A percentile compares a stretch with the other conserved stretches of the same genome.
phyloP scores from a whole-genome alignment of 2,888 invertebrate species.

The Eupithecia subfuscata region DNA sequence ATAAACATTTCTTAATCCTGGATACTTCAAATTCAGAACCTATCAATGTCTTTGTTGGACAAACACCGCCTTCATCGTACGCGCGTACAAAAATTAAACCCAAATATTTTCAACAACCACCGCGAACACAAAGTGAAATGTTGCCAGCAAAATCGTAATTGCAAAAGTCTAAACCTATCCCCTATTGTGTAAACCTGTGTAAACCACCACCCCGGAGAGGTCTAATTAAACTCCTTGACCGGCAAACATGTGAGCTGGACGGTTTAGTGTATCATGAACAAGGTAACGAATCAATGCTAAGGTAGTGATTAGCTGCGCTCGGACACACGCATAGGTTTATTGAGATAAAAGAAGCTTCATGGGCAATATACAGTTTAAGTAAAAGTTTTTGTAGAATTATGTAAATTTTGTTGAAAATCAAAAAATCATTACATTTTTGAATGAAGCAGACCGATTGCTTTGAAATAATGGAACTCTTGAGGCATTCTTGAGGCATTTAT shows the following conservation, averaged over 20 bases:
- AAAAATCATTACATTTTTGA: background rate
- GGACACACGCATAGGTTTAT: background rate
- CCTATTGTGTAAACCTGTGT: constrained; percentile 14
- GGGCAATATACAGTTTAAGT: background rate
- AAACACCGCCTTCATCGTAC: background rate
- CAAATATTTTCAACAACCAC: background rate
- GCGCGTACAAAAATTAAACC: background rate
- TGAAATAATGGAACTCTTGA: background rate
- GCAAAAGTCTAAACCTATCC: constrained; percentile 20
- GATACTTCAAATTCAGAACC: background rate
- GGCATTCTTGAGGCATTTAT: background rate
- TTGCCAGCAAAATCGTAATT: background rate
- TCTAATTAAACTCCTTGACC: constrained; percentile 35
- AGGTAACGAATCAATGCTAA: background rate
- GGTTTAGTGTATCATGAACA: constrained; percentile 17
- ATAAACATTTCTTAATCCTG: background rate
- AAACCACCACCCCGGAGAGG: constrained; percentile 18
- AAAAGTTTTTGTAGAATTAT: background rate
- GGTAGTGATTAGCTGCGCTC: background rate
- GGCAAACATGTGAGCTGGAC: constrained; percentile 24
- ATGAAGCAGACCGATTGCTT: background rate
- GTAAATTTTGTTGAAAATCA: background rate
- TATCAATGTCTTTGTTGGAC: background rate
- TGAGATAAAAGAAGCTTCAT: background rate
- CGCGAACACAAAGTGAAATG: background rate